phyloP scores from a whole-genome alignment of 2,888 invertebrate species.

The Dryobotodes eremita region DNA sequence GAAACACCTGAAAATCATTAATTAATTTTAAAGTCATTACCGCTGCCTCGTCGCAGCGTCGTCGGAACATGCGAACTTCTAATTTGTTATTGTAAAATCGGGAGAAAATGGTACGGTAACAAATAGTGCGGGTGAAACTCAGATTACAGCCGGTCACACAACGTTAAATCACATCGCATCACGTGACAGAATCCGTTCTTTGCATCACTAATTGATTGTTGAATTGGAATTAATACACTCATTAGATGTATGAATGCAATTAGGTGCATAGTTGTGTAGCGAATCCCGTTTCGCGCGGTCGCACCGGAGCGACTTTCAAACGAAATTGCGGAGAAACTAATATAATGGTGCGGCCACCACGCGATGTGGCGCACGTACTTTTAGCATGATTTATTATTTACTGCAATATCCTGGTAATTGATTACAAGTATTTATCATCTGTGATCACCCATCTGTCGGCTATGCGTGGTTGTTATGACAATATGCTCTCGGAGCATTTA shows the following conservation, averaged over 20 bases:
- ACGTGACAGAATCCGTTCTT: conserved; percentile 79
- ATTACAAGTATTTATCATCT: conserved; percentile 40
- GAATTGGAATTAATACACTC: conserved; percentile 81
- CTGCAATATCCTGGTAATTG: conserved; percentile 58
- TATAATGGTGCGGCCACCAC: conserved; percentile 80
- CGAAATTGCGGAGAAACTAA: conserved; percentile 86
- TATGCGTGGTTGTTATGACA: conserved; percentile 5
- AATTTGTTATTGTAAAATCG: conserved; percentile 67
- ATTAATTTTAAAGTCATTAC: conserved; percentile 63
- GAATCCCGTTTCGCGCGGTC: conserved; percentile 86
- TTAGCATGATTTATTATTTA: conserved; percentile 59
- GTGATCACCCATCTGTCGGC: conserved; percentile 43
- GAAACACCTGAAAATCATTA: conserved; percentile 62
- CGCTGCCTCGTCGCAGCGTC: conserved; percentile 32
- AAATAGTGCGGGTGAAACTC: conserved; percentile 69
- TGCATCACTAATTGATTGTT: conserved; percentile 78
- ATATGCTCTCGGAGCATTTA: conserved; percentile 26
- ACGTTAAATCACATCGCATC: conserved; percentile 67
- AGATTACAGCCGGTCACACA: conserved; percentile 56
- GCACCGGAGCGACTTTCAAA: conserved; percentile 83
- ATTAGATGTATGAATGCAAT: conserved; percentile 84
- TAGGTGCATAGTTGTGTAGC: conserved; percentile 83
- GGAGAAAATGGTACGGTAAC: conserved; percentile 61
- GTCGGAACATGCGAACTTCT: conserved; percentile 64
- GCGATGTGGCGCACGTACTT: conserved; percentile 71